Percentiles rank a stretch among this genome's conserved stretches.
These are phyloP conservation scores for Tapirus terrestris DNA, from an alignment of 2,113 vertebrate species.

Conservation along the genomic window DNA sequence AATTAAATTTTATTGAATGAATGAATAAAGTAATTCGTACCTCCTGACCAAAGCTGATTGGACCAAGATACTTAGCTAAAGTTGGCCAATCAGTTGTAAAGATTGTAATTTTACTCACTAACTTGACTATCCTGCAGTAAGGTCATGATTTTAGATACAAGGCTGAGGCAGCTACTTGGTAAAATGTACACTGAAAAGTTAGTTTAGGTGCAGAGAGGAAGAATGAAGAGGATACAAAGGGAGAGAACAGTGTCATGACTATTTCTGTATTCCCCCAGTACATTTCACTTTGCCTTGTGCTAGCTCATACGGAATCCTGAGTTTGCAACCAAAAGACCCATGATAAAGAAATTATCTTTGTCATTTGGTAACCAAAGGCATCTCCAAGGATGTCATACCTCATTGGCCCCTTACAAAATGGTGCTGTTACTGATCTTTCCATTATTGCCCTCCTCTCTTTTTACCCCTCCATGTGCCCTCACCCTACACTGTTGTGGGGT, in stretches of 20 bases:
- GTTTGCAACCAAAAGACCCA: background rate
- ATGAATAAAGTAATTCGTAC: background rate
- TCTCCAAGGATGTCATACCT: too few relatives aligned
- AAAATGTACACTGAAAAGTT: background rate
- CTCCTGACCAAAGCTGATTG: background rate
- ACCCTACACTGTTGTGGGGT: background rate
- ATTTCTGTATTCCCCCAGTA: background rate
- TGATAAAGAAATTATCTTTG: background rate
- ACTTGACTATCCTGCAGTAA: fast-evolving
- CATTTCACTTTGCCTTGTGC: background rate
- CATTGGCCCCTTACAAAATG: background rate
- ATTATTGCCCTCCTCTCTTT: too few relatives aligned
- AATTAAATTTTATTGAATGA: background rate
- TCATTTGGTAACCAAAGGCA: background rate
- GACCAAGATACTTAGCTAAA: background rate
- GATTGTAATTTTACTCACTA: too few relatives aligned
- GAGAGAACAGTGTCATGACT: background rate
- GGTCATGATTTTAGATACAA: background rate
- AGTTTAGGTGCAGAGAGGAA: background rate
- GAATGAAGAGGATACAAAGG: background rate
- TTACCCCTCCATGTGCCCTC: background rate
- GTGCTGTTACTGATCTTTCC: background rate
- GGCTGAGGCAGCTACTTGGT: background rate
- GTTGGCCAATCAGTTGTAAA: background rate
- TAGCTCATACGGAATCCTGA: background rate